These are phyloP conservation scores for Cranoglanis bouderius DNA, from an alignment of 2,113 vertebrate species.

Conservation along the genomic window DNA sequence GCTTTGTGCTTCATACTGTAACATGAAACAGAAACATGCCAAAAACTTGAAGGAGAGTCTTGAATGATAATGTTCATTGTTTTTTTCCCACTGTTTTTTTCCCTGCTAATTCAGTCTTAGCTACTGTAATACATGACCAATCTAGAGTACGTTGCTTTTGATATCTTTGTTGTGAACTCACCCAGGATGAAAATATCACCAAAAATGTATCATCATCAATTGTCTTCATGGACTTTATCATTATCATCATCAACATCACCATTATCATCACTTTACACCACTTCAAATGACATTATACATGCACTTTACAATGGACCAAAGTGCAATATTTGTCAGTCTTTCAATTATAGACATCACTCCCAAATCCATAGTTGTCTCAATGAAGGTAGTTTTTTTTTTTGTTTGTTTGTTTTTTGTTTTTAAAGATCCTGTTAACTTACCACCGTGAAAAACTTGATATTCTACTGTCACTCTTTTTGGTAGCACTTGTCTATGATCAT, in stretches of 20 bases:
- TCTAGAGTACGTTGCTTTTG: background rate
- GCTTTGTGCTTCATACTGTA: background rate
- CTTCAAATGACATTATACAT: background rate
- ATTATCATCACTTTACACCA: background rate
- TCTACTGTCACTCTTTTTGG: background rate
- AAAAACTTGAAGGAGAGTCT: background rate
- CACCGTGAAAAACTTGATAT: background rate
- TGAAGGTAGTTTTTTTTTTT: background rate
- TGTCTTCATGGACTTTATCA: background rate
- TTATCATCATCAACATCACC: background rate
- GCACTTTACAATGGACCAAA: background rate
- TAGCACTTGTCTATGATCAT: background rate
- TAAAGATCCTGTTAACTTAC: background rate
- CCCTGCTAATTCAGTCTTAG: background rate
- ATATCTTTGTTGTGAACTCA: background rate
- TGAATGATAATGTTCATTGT: background rate
- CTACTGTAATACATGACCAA: background rate
- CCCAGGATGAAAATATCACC: background rate
- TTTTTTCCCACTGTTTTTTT: background rate
- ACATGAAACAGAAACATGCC: background rate
- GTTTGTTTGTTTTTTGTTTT: background rate
- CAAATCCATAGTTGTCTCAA: background rate
- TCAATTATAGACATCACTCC: background rate
- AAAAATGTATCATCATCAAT: background rate
- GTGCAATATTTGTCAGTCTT: slow-evolving; percentile 1